These are phyloP conservation scores for Microchrysa polita DNA, from an alignment of 2,888 invertebrate genomes.

Conservation along the genomic window DNA sequence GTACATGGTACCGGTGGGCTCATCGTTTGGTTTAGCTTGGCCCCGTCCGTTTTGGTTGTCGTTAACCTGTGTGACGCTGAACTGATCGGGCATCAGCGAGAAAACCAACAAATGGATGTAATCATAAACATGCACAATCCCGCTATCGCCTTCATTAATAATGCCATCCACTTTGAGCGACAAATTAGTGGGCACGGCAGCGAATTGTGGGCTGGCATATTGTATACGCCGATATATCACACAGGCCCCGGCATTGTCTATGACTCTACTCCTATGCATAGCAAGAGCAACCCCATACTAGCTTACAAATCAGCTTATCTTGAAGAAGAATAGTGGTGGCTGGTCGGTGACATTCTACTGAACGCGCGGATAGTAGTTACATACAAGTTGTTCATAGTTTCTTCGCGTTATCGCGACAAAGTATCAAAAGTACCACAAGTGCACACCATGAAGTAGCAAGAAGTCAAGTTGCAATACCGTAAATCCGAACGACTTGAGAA, in stretches of 20 bases:
- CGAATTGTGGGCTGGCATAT: conserved; percentile 28
- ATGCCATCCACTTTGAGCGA: conserved; percentile 39
- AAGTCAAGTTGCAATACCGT: conserved; percentile 36
- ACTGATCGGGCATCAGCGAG: conserved; percentile 15
- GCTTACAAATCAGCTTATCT: conserved; percentile 39
- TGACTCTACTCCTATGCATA: no score
- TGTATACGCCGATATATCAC: conserved; percentile 21
- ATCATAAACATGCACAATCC: conserved; percentile 29
- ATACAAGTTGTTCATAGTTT: conserved; percentile 40
- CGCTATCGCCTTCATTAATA: conserved; percentile 37
- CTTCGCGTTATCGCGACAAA: conserved; percentile 27
- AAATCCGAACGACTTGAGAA: conserved; percentile 49
- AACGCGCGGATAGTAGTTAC: conserved; percentile 19
- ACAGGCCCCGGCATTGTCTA: not conserved
- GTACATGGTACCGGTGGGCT: no score
- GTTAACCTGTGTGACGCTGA: not conserved
- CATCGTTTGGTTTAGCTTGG: no score
- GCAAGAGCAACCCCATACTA: conserved; percentile 35
- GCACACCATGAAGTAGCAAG: no score
- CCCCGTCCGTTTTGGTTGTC: no score
- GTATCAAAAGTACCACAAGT: no score
- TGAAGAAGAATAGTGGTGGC: conserved; percentile 40
- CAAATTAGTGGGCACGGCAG: conserved; percentile 46
- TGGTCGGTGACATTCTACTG: conserved; percentile 39
- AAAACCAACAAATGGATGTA: conserved; percentile 1